Evolutionary conservation across 2,888 invertebrate species (phyloP), one percentile per base, ranked within the genome.

Genomic region (Perithous albicinctus): DNA sequence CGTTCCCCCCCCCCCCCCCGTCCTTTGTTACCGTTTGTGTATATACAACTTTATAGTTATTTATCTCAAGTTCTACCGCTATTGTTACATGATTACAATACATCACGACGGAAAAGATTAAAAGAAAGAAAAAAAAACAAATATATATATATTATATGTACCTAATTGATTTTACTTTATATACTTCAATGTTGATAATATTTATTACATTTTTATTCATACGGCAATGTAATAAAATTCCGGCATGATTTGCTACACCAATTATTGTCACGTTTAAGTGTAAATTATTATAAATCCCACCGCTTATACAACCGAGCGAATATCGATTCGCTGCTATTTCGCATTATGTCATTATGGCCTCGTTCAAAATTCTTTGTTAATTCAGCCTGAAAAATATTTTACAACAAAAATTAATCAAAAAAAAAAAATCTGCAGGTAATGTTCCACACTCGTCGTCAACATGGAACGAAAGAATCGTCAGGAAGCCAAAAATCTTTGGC

Each of bases 171-270:
- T 86, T 87, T 85, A 85, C 77, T 87, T 86, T 84, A 3, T 12
- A 84, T 84, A 86, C 64, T 85, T 85, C 64, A 86, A 82, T 87
- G 87, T 88, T 88, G 87, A 89, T 89, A 85, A 86, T 89, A 89
- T 88, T 89, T 87, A 89, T 88, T 86, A 87, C 82, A 79, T 51
- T 86, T 89, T 88, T 59, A 59, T 87, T 87, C 84, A 85, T 85
- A 86, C 83, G 82, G 87, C 86, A 83, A 85, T 86, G 85, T 86
- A 86, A 88, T 88, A 86, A 88, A 89, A 82, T 84, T 83, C 75
- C 84, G 76, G 83, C 84, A 85, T 73, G 61, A 83, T 46, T 81
- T 67, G 18, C 38, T 23, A 41, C 61, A 61, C 38, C 38, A 38
- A 61, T 61, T 61, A 29, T n/a, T 35, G 61, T 61, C 20, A 12